Evolutionary conservation across 1,140 invertebrate genomes (phyloP).

Genomic region (Drosophila tsacasi): DNA sequence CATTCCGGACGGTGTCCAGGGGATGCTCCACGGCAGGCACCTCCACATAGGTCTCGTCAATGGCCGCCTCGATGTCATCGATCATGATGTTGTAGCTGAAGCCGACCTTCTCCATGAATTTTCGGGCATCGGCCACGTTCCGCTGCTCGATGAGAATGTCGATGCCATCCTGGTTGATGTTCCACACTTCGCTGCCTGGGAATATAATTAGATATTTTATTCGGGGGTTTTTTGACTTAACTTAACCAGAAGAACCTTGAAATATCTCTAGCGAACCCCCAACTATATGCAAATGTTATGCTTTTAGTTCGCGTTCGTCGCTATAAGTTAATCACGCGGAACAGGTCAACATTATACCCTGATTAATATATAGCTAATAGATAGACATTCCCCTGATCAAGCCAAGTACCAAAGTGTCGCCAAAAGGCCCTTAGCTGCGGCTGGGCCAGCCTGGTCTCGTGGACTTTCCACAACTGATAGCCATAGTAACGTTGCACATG

Average conservation of each 20-base stretch:
- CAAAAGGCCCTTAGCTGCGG: constrained; percentile 53
- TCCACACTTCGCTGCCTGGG: constrained; percentile 80
- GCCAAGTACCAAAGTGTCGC: constrained; percentile 62
- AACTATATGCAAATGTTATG: constrained; percentile 7
- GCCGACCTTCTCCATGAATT: constrained; percentile 86
- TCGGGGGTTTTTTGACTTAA: background rate
- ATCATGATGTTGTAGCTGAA: constrained; percentile 90
- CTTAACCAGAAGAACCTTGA: background rate
- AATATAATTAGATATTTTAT: background rate
- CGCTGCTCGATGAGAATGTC: constrained; percentile 88
- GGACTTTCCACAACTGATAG: constrained; percentile 76
- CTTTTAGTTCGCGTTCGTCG: background rate
- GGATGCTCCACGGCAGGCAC: constrained; percentile 86
- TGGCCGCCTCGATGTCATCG: constrained; percentile 90
- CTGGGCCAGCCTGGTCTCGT: constrained; percentile 61
- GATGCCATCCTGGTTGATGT: constrained; percentile 82
- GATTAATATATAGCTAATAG: background rate
- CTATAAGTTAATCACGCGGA: background rate
- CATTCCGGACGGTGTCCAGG: constrained; percentile 69
- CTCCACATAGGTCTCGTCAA: constrained; percentile 91
- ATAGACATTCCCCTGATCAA: background rate
- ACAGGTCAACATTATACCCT: background rate
- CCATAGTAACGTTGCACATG: constrained; percentile 70
- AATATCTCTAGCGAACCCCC: background rate
- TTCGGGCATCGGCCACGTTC: constrained; percentile 86